Evolutionary conservation across 2,797 vertebrate genomes (phyloP), one percentile per base, ranked within the genome.

Genomic region (Catamblyrhynchus diadema): DNA sequence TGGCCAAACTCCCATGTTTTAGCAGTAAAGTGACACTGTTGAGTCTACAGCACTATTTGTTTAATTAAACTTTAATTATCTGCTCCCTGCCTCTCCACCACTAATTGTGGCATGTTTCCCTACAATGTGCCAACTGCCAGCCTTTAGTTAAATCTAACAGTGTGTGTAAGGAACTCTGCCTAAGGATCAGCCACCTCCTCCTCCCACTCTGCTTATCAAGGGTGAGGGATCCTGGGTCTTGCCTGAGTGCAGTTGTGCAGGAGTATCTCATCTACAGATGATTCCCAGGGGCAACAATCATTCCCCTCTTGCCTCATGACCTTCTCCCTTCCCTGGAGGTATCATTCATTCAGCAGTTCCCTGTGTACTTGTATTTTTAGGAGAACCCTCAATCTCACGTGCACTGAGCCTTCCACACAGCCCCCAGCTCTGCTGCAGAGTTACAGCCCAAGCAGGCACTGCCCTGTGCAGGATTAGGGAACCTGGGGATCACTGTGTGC

Each of bases 31-130:
- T 9, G 1, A 35, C 51, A 18, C 57, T 91, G 69, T 83, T 44
- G 75, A 81, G 78, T 90, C 86, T 86, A 11, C 37, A 64, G 69
- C 73, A 9, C 42, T 90, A 3, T 79, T 90, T 79, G 80, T 91
- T 96, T 93, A 95, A 93, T 93, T 96, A 90, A 86, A 88, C 93
- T 95, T 86, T 73, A 82, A 93, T 93, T 88, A 88, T 64, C 85
- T 83, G 71, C 88, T 87, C 85, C 75, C 85, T 94, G 69, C 90
- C 80, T 90, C 69, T 81, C 64, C 2, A 0, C 32, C 48, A 9
- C 75, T 82, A 44, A 83, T 53, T 4, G 27, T 54, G 64, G 37
- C 7, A 2, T 59, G 81, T 78, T 83, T 77, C 56, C 51, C 65
- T 67, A 9, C 65, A 19, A 13, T 9, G 41, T 75, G 77, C 56